Evolutionary conservation across 2,888 invertebrate genomes (phyloP).

Genomic region (Andrena praecox): DNA sequence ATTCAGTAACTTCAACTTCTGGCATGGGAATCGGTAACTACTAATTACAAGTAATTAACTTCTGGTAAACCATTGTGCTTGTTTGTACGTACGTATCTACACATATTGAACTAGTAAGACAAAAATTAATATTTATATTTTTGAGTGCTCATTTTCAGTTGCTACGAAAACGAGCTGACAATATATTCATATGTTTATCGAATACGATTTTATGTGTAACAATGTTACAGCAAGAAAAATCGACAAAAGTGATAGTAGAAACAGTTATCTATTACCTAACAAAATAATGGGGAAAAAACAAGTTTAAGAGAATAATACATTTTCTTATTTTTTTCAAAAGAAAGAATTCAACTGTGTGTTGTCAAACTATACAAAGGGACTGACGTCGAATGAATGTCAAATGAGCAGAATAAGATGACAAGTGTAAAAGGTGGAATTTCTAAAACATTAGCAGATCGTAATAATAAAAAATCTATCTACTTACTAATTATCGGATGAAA

Average conservation of each 20-base stretch:
- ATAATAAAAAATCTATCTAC: slow-evolving; percentile 1
- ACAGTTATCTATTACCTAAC: slow-evolving; percentile 36
- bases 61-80: too few relatives aligned
- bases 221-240: slow-evolving; percentile 72
- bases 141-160: too few relatives aligned
- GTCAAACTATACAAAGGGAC: slow-evolving; percentile 19
- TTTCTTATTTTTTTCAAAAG: neutral
- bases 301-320: neutral
- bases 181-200: too few relatives aligned
- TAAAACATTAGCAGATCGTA: slow-evolving; percentile 20
- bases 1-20: too few relatives aligned
- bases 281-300: slow-evolving; percentile 32
- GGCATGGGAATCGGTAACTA: too few relatives aligned
- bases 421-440: slow-evolving; percentile 44
- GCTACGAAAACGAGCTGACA: too few relatives aligned
- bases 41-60: too few relatives aligned
- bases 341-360: slow-evolving; percentile 3
- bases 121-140: too few relatives aligned
- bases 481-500: neutral
- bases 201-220: neutral
- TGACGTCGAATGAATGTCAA: slow-evolving; percentile 48
- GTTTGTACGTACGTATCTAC: too few relatives aligned
- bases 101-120: too few relatives aligned
- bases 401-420: slow-evolving; percentile 39
- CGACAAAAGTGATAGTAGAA: slow-evolving; percentile 51